Base-by-base conservation (phyloP, 2,113 vertebrate genomes). In the Pluvianellus socialis region DNA sequence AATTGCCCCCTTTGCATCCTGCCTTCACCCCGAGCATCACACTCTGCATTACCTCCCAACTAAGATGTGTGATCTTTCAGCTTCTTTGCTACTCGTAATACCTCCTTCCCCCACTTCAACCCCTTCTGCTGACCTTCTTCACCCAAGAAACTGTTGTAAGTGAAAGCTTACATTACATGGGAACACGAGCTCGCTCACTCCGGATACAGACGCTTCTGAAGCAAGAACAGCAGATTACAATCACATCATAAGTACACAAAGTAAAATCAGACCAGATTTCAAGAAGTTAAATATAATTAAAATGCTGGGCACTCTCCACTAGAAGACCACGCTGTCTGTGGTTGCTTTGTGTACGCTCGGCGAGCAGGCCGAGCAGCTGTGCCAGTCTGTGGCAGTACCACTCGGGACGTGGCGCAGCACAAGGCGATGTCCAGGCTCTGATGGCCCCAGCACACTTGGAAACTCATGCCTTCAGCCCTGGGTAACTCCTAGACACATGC, bases 241-340 rank as follows among this genome's bases (percentile, higher is more conserved):
- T 66, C 4, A 13, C 15, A 16, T 18, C 35, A 0, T 1, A 82
- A 52, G 20, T 23, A 55, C 1, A 9, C 17, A 56, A 35, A 88
- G 12, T 33, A n/a, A 88, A 79, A 91, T n/a, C 1, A 73, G 52
- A 42, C 7, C 53, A 47, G 49, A 33, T 66, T 56, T 61, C 35
- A 47, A 68, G 27, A 58, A 65, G 27, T 3, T 75, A 28, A 30
- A 66, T 73, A 4, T 4, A 8, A 79, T 68, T 45, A 17, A 72
- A 72, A 72, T 18, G 53, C 84, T 67, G 68, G 27, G 32, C 65
- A 59, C 30, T 53, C 14, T 6, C 20, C 18, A 47, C 32, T 1
- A 3, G 2, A 66, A 58, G 22, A 52, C 23, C 15, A 21, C 0
- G 0, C 20, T 38, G 75, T 13, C 59, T 90, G 22, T 86, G 67